Evolutionary conservation across 2,797 vertebrate genomes (phyloP).

Genomic region (Hyperoplus lanceolatus): DNA sequence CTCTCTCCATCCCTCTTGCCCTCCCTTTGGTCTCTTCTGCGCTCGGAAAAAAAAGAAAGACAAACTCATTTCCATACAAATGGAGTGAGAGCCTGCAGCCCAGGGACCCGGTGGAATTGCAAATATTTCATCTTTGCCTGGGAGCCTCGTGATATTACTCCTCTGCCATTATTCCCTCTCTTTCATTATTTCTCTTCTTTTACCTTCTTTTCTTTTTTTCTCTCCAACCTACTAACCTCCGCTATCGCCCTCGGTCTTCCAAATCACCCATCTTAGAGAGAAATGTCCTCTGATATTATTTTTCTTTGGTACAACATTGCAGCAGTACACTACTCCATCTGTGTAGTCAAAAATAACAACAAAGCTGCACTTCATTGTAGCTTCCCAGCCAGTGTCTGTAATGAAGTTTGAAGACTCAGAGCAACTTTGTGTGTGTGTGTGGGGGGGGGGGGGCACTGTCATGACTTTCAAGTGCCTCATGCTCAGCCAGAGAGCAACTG

Average conservation of each 20-base stretch:
- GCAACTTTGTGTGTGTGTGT: slow-evolving; percentile 28
- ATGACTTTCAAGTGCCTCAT: slow-evolving; percentile 34
- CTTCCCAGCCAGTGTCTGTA: not conserved
- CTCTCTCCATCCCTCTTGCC: slow-evolving; percentile 57
- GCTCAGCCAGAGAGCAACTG: slow-evolving; percentile 39
- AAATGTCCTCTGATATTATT: slow-evolving; percentile 29
- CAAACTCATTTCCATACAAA: slow-evolving; percentile 91
- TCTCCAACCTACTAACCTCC: slow-evolving; percentile 43
- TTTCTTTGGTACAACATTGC: not conserved
- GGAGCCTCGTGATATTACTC: slow-evolving; percentile 79
- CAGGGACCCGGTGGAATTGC: slow-evolving; percentile 85
- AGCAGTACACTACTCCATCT: slow-evolving; percentile 20
- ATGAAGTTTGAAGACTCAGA: slow-evolving; percentile 21
- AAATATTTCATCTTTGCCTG: slow-evolving; percentile 89
- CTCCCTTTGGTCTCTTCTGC: slow-evolving; percentile 71
- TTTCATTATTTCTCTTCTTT: slow-evolving; percentile 68
- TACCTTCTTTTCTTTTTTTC: slow-evolving; percentile 46
- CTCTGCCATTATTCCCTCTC: slow-evolving; percentile 76
- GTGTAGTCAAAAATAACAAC: slow-evolving; percentile 38
- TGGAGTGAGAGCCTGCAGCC: slow-evolving; percentile 86
- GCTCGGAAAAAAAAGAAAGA: slow-evolving; percentile 82
- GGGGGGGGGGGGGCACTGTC: not conserved
- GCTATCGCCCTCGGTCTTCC: slow-evolving; percentile 27
- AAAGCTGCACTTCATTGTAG: slow-evolving; percentile 25
- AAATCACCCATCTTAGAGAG: slow-evolving; percentile 42